Percentiles rank a stretch among this genome's conserved stretches.
phyloP scores from a whole-genome alignment of 2,888 invertebrate genomes.

The Drosophila ezoana region DNA sequence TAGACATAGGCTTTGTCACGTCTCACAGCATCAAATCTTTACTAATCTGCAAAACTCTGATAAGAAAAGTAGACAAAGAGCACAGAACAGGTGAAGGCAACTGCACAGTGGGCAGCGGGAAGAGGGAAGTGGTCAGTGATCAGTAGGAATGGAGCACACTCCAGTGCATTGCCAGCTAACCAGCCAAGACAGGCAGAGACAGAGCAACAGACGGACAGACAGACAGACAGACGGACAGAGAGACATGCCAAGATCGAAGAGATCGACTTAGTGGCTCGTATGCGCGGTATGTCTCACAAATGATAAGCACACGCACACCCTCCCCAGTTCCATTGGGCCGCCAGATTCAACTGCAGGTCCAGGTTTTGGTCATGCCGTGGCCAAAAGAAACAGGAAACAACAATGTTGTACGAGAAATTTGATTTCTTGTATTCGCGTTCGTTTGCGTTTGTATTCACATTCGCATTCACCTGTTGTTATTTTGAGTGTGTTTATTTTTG shows the following conservation, averaged over 20 bases:
- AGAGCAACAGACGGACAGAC: not conserved
- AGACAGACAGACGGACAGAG: slow-evolving; percentile 1
- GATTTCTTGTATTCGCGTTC: slow-evolving; percentile 68
- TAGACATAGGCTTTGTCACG: not conserved
- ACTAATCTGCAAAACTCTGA: slow-evolving; percentile 38
- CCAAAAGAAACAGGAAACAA: slow-evolving; percentile 66
- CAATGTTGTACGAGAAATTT: slow-evolving; percentile 65
- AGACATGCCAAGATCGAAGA: slow-evolving; percentile 30
- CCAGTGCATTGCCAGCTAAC: slow-evolving; percentile 24
- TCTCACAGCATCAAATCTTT: slow-evolving; percentile 8
- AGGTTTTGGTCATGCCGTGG: slow-evolving; percentile 18
- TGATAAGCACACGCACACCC: slow-evolving; percentile 46
- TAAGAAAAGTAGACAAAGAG: slow-evolving; percentile 25
- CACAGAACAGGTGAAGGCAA: not conserved
- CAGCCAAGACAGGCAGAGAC: slow-evolving; percentile 2
- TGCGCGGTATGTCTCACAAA: slow-evolving; percentile 37
- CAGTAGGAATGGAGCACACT: slow-evolving; percentile 13
- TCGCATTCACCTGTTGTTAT: slow-evolving; percentile 78
- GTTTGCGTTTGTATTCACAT: slow-evolving; percentile 32
- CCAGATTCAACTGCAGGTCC: slow-evolving; percentile 4
- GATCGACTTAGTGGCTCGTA: slow-evolving; percentile 33
- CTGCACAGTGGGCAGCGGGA: no score
- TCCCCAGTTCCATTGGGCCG: not conserved
- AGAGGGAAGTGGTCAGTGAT: slow-evolving; percentile 1
- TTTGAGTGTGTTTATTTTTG: slow-evolving; percentile 66